Base-by-base conservation (phyloP, 1,140 invertebrate genomes). In the Drosophila sechellia region DNA sequence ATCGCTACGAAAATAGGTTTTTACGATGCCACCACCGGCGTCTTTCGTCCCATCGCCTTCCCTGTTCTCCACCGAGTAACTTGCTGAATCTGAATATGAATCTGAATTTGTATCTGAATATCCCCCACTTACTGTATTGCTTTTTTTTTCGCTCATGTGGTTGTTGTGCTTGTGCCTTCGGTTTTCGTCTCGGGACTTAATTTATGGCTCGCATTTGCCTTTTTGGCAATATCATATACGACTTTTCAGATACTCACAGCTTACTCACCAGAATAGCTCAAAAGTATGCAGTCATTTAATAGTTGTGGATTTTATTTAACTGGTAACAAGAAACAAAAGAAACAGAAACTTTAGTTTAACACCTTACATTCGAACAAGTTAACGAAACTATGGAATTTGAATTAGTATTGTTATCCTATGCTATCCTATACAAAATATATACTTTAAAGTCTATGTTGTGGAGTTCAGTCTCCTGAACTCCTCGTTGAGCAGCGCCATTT, bases 1-100 rank as follows among this genome's bases (percentile, higher is more conserved):
- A 77, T 81, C 53, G 81, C 69, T 10, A 73, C 78, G 31, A 86
- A 85, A 85, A 85, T 85, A 85, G 78, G 83, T 86, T 85, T 81
- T 85, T 81, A 85, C 78, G 81, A 85, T 85, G 52, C 74, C 68
- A 63, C 66, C 61, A 45, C 49, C 80, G 49, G 73, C 60, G 55
- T 49, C 64, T 20, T 42, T 42, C 50, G 25, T 52, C 12, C 12
- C 20, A 42, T 63, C 11, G 6, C 60, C 4, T 53, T 40, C 50
- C 59, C 31, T n/a, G 50, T 13, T 55, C 10, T 69, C 59, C 54
- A 59, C 17, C 37, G 37, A 63, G 34, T 69, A 70, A 71, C 65
- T 71, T 70, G 39, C 52, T 6, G 0, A 6, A 6, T 27, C 5
- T 8, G 27, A 31, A 31, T 31, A 1, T 31, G 27, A 46, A 46